Evolutionary conservation across 2,113 vertebrate genomes (phyloP).

Genomic region (Microtus oregoni): DNA sequence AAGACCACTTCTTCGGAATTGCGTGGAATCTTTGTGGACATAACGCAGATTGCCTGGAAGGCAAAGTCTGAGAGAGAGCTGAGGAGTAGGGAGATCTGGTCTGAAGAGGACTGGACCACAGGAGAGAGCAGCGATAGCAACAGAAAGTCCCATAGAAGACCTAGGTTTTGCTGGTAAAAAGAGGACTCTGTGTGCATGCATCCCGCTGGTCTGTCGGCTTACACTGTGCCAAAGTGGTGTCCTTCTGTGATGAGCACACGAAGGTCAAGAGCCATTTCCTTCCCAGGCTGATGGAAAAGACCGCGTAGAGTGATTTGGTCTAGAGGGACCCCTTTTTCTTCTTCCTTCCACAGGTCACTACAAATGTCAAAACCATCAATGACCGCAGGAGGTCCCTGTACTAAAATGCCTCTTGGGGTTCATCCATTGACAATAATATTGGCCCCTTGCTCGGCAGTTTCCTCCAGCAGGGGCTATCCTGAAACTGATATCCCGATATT

Average conservation of each 20-base stretch:
- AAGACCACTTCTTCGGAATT: background rate
- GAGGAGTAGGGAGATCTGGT: background rate
- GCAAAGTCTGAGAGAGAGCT: background rate
- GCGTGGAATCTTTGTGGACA: background rate
- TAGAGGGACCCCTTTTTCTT: background rate
- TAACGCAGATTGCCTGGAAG: background rate
- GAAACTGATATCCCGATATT: conserved; percentile 8
- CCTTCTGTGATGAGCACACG: background rate
- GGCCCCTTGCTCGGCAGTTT: conserved; percentile 8
- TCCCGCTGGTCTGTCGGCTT: background rate
- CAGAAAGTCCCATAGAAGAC: background rate
- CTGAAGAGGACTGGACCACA: background rate
- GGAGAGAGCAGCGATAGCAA: background rate
- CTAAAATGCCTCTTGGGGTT: conserved; percentile 8
- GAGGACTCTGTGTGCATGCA: background rate
- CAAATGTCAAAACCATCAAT: conserved; percentile 54
- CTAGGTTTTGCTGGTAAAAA: background rate
- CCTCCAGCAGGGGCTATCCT: background rate
- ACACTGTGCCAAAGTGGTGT: background rate
- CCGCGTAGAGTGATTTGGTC: background rate
- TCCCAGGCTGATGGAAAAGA: background rate
- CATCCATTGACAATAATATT: background rate
- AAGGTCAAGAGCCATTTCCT: background rate
- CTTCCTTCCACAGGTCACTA: background rate
- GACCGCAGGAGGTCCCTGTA: background rate